A percentile compares a stretch with the other conserved stretches of the same genome.
Evolutionary conservation across 2,113 vertebrate genomes (phyloP).

Genomic region (Tretioscincus oriximinensis): DNA sequence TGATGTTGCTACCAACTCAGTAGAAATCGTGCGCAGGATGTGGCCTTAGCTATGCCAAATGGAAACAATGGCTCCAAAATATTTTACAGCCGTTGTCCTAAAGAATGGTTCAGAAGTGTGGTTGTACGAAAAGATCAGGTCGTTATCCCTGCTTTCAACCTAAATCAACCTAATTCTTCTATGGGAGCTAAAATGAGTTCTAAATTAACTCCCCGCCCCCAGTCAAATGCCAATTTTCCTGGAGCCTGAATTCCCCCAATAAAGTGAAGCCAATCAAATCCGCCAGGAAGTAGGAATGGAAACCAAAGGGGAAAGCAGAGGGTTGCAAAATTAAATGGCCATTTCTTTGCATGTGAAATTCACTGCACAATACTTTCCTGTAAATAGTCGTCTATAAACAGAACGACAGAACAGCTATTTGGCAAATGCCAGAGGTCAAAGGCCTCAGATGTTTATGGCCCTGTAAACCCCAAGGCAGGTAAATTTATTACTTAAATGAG

Average conservation of each 20-base stretch:
- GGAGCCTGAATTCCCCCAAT: slow-evolving; percentile 18
- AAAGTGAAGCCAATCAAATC: slow-evolving; percentile 40
- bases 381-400: slow-evolving; percentile 84
- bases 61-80: background rate
- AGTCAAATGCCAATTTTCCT: slow-evolving; percentile 9
- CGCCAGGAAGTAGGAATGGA: slow-evolving; percentile 36
- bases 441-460: slow-evolving; percentile 82
- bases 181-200: slow-evolving; percentile 18
- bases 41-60: background rate
- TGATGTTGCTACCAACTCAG: too few relatives aligned
- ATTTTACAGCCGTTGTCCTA: background rate
- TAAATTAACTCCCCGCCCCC: slow-evolving; percentile 16
- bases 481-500: slow-evolving; percentile 81
- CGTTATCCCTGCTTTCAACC: background rate
- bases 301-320: slow-evolving; percentile 40
- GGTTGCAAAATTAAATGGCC: slow-evolving; percentile 49
- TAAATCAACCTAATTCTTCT: slow-evolving; percentile 2
- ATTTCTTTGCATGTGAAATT: slow-evolving; percentile 63
- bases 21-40: background rate
- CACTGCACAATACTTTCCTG: slow-evolving; percentile 72
- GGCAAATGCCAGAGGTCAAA: slow-evolving; percentile 82
- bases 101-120: background rate
- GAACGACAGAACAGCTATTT: slow-evolving; percentile 82
- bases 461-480: slow-evolving; percentile 85
- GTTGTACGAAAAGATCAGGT: background rate